Evolutionary conservation across 2,113 vertebrate species (phyloP), one percentile per base, ranked within the genome.

Genomic region (Epinephelus cyanopodus): DNA sequence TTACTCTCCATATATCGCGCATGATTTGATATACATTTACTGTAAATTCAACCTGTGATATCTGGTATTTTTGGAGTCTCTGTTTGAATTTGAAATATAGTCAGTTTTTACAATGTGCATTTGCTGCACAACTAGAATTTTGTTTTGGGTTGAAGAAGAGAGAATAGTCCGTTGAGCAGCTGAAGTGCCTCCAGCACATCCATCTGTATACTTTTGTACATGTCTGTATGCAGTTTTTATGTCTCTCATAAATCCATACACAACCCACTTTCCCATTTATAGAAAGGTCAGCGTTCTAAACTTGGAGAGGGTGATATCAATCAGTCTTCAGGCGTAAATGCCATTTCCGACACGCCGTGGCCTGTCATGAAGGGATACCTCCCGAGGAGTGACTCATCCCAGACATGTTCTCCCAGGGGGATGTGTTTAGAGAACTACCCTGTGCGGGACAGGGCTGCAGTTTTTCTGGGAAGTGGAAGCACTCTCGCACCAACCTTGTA

Each of bases 311-410:
- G 11, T 3, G 69, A 81, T 70, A 72, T 69, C 39, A 81, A 83
- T 87, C 77, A 71, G 47, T 50, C 72, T 74, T 45, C 12, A 3
- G 2, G 84, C 27, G 52, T 53, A 45, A 81, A 81, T 58, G 61
- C 50, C 47, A 50, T 78, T 75, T 87, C 67, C 5, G 7, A 14
- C 72, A 70, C 0, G 2, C 37, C 6, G 3, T 56, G 70, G 74
- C 75, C 77, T 82, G 80, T 75, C 74, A 39, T 54, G 37, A 33
- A 71, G 81, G 83, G 69, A 81, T 52, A 53, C 74, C 69, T 84
- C 75, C 69, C 1, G 33, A 68, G 18, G 42, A 79, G 81, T 88
- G 87, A 87, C 79, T 89, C 89, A 81, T 77, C 66, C 63, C 61
- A 74, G 81, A 81, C 27, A 8, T 48, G 56, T 61, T 6, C 68